Evolutionary conservation across 1,140 invertebrate genomes (phyloP), one percentile per base, ranked within the genome.

Genomic region (Nymphalis io): DNA sequence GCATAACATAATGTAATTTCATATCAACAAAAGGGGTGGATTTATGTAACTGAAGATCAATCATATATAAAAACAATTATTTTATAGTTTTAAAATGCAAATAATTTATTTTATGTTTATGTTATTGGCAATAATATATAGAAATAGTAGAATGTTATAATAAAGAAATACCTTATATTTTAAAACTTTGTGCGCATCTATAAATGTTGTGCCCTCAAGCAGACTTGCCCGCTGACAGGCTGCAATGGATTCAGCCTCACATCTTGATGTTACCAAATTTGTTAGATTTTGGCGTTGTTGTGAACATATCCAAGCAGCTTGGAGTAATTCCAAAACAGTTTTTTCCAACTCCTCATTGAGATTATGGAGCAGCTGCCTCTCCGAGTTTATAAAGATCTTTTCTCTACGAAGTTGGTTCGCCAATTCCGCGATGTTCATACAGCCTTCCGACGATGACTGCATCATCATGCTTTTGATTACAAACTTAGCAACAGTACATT

Each of bases 261-360:
- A 94, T 70, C 94, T 93, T 8, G 95, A 94, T 16, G 96, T 93
- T 57, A 98, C 95, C 68, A 99, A 88, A 70, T 94, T 94, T 78
- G 97, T 96, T 4, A 98, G 92, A 85, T 97, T 97, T 40, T 96
- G 93, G 72, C 96, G 94, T 87, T 99, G 97, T 85, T 98, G 96
- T 3, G 96, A 95, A 51, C 96, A 96, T 63, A 98, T 95, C 97
- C 97, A 99, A 33, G 97, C 95, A 73, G 96, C 93, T 85, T 98
- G 95, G 23, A 92, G 81, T 53, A 92, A 73, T 60, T 92, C 90
- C 69, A 88, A 68, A 6, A 87, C 83, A 68, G 82, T 86, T 60
- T 88, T 89, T 68, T 92, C 89, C 62, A 92, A 77, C 44, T 90
- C 88, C 40, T 92, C 91, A 78, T 92, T 92, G 40, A 92, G 83